Base-by-base conservation (phyloP, 2,113 vertebrate genomes). In the Planiliza haematocheilus region DNA sequence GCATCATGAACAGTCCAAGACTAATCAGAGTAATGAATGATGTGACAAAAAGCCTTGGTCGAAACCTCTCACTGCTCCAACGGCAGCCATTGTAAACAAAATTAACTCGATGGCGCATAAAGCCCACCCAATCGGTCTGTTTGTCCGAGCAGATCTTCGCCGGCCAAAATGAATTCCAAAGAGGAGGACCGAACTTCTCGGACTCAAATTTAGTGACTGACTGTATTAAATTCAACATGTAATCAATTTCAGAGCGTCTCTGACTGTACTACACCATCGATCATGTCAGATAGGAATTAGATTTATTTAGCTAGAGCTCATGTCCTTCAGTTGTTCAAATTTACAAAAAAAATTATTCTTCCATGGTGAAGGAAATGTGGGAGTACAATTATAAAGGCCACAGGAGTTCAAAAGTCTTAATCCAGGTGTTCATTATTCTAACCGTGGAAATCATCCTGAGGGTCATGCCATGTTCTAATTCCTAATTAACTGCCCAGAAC, bases 401-500 rank as follows among this genome's bases (percentile, higher is more conserved):
- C 56, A n/a, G 13, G 42, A 79, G 86, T 80, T 88, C 75, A 88
- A 46, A 84, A 71, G 78, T 81, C 70, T 59, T 82, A 82, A 86
- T 84, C 69, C 84, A 89, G 87, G 84, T 89, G 85, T 85, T 90
- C 85, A 91, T 92, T 92, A 91, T 88, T 90, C 86, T 49, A 61
- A 69, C 56, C 20, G 62, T 79, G 64, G 61, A 79, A 80, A 79
- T 81, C 70, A 79, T 81, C 82, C 86, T 38, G 74, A 49, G 88
- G 75, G 88, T 87, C 86, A 7, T 20, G 70, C 74, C 77, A 52
- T 64, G 78, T 80, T 84, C 66, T 89, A 86, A 91, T 88, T 84
- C 79, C 81, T 91, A 92, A 90, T 91, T 90, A 89, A 84, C 83
- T 77, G 57, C 18, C 70, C 76, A 71, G 83, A 74, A 83, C 85